Conservation (phyloP, 1,140 invertebrate species). For the Eumaeus atala region DNA sequence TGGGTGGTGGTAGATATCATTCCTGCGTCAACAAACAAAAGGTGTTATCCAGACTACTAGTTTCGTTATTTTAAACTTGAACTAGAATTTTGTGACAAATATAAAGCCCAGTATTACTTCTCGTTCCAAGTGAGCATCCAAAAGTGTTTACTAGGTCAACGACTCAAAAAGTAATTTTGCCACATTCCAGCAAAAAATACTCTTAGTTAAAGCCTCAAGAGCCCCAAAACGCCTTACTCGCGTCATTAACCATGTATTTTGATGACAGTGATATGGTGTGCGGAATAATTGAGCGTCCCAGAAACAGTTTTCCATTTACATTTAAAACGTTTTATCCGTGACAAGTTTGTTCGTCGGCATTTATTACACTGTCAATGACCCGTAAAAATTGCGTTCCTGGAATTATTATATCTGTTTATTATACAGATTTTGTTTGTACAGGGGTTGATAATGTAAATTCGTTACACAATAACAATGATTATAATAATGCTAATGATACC, state of each 20-base stretch:
- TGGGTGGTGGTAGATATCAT: too few species aligned
- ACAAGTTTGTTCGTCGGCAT: conserved; percentile 36
- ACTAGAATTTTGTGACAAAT: too few species aligned
- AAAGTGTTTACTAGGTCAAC: too few species aligned
- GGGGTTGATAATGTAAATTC: background rate
- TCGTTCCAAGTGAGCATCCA: too few species aligned
- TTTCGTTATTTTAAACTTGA: too few species aligned
- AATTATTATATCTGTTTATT: conserved; percentile 18
- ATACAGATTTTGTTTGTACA: conserved; percentile 9
- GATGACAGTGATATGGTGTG: background rate
- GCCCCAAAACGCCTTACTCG: background rate
- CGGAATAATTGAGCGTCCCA: conserved; percentile 7
- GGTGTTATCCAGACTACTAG: too few species aligned
- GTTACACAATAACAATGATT: background rate
- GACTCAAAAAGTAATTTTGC: too few species aligned
- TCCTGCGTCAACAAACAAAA: too few species aligned
- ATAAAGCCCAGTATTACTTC: too few species aligned
- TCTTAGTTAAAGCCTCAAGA: too few species aligned
- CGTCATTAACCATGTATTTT: conserved; percentile 8
- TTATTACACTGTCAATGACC: conserved; percentile 39
- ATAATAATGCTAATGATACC: background rate
- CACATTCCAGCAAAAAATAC: too few species aligned
- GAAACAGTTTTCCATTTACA: conserved; percentile 40
- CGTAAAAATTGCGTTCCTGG: conserved; percentile 31
- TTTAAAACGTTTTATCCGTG: conserved; percentile 47